These are phyloP conservation scores for Mellivora capensis DNA, from an alignment of 2,113 vertebrate genomes.

Conservation along the genomic window DNA sequence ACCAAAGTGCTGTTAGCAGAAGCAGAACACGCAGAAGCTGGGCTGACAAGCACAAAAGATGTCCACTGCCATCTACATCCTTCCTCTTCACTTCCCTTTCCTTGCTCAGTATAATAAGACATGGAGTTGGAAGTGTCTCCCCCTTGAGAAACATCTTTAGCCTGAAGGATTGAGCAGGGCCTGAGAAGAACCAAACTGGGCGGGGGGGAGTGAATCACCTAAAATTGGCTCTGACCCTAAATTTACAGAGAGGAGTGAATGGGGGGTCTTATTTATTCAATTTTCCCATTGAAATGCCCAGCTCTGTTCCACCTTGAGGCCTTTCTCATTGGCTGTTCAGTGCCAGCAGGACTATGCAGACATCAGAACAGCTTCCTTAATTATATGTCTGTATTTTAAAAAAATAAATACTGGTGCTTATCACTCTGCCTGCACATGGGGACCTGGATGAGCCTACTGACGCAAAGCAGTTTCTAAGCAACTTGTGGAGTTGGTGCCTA, in stretches of 20 bases:
- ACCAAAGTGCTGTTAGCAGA: background rate
- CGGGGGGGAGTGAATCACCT: background rate
- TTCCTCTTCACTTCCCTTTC: background rate
- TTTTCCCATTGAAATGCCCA: background rate
- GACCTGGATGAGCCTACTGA: conserved; percentile 70
- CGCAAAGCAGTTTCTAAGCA: conserved; percentile 73
- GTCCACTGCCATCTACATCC: background rate
- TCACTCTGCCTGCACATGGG: conserved; percentile 74
- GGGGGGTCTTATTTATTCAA: background rate
- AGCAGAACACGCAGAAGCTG: background rate
- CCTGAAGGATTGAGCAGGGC: background rate
- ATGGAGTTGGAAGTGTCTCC: background rate
- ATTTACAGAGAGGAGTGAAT: background rate
- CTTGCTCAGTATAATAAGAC: background rate
- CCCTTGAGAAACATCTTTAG: background rate
- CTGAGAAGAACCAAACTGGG: background rate
- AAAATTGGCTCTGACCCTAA: background rate
- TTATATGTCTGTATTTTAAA: conserved; percentile 69
- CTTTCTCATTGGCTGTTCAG: background rate
- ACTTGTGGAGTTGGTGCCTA: conserved; percentile 62
- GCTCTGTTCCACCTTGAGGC: background rate
- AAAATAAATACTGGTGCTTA: conserved; percentile 70
- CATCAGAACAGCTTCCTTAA: conserved; percentile 66
- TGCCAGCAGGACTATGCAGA: conserved; percentile 41
- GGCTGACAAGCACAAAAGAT: too few species aligned